Percentiles rank a stretch among this genome's conserved stretches.
These are phyloP conservation scores for Porites rus DNA, from an alignment of 92 coral and sea anemone genomes.

Conservation along the genomic window DNA sequence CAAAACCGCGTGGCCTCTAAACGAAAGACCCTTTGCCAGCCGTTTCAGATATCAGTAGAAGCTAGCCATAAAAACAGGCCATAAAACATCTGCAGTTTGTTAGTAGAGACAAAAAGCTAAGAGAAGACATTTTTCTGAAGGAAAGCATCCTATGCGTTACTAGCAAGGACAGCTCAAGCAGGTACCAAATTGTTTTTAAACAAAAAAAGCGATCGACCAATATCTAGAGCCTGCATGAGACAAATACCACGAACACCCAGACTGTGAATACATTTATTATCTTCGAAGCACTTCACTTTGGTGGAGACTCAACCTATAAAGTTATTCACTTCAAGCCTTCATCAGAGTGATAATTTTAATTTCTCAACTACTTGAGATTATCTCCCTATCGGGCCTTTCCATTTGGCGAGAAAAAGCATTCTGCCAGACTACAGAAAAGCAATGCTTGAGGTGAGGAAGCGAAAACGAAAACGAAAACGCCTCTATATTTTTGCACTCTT, in stretches of 20 bases:
- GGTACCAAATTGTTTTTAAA: background rate
- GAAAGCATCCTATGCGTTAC: background rate
- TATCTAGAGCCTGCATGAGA: background rate
- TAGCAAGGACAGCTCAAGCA: background rate
- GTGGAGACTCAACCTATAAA: slow-evolving; percentile 21
- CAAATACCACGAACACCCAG: background rate
- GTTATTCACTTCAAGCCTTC: slow-evolving; percentile 41
- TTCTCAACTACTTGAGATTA: background rate
- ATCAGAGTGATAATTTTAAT: slow-evolving; percentile 1
- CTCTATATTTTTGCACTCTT: slow-evolving; percentile 29
- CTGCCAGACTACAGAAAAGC: background rate
- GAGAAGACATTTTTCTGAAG: background rate
- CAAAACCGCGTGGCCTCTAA: background rate
- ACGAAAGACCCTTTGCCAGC: background rate
- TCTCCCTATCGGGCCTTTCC: background rate
- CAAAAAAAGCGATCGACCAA: background rate
- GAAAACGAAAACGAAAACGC: slow-evolving; percentile 5
- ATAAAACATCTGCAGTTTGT: background rate
- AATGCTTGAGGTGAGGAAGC: background rate
- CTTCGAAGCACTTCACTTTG: slow-evolving; percentile 22
- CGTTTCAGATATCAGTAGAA: background rate
- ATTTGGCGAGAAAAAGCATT: slow-evolving; percentile 15
- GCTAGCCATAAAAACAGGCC: background rate
- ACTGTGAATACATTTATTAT: slow-evolving; percentile 6
- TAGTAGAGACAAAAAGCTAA: background rate